Percentiles rank a stretch among this genome's conserved stretches.
These are phyloP conservation scores for Dromius quadrimaculatus DNA, from an alignment of 2,888 invertebrate species.

Conservation along the genomic window DNA sequence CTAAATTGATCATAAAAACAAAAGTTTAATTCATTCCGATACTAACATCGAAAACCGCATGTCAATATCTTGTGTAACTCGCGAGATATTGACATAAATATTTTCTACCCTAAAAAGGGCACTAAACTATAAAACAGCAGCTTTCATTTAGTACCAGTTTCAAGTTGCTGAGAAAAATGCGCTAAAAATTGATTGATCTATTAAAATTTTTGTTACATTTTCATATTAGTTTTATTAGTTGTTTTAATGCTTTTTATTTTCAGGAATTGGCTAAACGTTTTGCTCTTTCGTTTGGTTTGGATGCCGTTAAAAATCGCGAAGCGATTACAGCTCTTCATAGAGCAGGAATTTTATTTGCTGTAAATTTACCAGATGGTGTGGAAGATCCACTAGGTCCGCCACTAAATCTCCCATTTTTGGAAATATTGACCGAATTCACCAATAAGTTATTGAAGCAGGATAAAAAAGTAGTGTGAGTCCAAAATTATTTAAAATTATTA, in stretches of 20 bases:
- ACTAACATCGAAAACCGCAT: too few species aligned
- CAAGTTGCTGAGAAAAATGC: too few species aligned
- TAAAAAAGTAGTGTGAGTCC: constrained; percentile 85
- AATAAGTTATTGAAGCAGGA: constrained; percentile 96
- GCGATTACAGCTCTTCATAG: constrained; percentile 95
- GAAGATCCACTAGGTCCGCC: constrained; percentile 84
- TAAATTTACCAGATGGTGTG: constrained; percentile 73
- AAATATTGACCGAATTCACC: constrained; percentile 96
- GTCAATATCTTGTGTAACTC: too few species aligned
- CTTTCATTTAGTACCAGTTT: too few species aligned
- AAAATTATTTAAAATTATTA: too few species aligned
- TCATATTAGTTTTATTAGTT: constrained; percentile 24
- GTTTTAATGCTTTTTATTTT: constrained; percentile 53
- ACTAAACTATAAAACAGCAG: too few species aligned
- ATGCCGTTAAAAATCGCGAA: constrained; percentile 96
- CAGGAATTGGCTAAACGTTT: constrained; percentile 97
- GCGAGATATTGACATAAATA: too few species aligned
- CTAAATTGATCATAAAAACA: too few species aligned
- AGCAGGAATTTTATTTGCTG: constrained; percentile 92
- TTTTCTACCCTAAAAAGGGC: too few species aligned
- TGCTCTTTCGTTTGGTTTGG: constrained; percentile 96
- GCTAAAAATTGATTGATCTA: too few species aligned
- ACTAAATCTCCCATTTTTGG: constrained; percentile 90
- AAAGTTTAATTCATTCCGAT: too few species aligned
- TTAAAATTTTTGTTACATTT: neutral